Base-by-base conservation (phyloP, 1,140 invertebrate species). In the Wasmannia auropunctata region DNA sequence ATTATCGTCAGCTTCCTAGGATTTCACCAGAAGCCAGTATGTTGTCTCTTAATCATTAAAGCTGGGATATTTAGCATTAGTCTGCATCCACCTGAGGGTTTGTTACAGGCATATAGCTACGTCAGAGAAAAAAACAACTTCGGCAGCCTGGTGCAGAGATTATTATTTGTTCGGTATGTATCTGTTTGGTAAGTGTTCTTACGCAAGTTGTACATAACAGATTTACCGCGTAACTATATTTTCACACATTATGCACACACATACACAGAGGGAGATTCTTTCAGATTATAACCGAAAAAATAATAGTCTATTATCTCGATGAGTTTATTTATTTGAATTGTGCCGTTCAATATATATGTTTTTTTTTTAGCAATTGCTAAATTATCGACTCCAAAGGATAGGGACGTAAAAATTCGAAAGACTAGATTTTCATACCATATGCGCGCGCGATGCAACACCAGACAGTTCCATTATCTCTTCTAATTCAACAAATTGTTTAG, bases 31-130 rank as follows among this genome's bases (percentile, higher is more conserved):
- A 87, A 75, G 86, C 86, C 67, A 43, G 37, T 88, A 74, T 63
- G 80, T 90, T 87, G 75, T 37, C 67, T 88, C 72, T 72, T 86
- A 58, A 81, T 86, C 79, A 87, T 88, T n/a, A 83, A 91, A 93
- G 94, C 93, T 94, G 89, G 88, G 91, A 93, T 94, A 94, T 77
- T 95, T 94, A 94, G 93, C 93, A 94, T 80, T 93, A 93, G 94
- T 95, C 94, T 94, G 88, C 90, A 95, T 95, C 94, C 95, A 96
- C 96, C 96, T 97, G 96, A 97, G 96, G 96, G 96, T 96, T 96
- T 97, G 96, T 97, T 97, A 96, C 96, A 97, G 96, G 95, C 95
- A 93, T 92, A 84, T 95, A 94, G 88, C 91, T 94, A 92, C 92
- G 90, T 93, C 94, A 93, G 89, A 90, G 63, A 91, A 94, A 91